A percentile compares a stretch with the other conserved stretches of the same genome.
Evolutionary conservation across 2,113 vertebrate species (phyloP).

Genomic region (Sylvilagus bachmani): DNA sequence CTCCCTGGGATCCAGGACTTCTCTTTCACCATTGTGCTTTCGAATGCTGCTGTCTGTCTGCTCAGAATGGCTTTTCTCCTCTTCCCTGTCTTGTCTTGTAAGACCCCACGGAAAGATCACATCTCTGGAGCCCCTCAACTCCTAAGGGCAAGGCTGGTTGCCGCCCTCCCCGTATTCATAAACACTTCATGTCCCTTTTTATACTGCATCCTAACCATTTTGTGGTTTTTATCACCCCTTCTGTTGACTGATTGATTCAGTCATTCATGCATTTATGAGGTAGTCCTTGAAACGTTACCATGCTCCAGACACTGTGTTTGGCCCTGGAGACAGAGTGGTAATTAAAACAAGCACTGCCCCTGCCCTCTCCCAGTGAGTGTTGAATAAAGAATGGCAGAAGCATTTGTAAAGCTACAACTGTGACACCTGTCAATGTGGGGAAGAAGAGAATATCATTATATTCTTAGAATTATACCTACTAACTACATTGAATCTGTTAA

Average conservation of each 20-base stretch:
- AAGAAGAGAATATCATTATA: no score
- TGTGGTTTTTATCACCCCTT: not conserved
- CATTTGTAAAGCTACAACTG: not conserved
- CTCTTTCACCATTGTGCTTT: not conserved
- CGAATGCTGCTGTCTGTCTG: not conserved
- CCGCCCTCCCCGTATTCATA: conserved; percentile 14
- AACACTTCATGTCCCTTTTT: conserved; percentile 12
- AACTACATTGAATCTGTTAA: no score
- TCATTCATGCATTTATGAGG: not conserved
- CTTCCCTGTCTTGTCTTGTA: not conserved
- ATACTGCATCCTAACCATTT: conserved; percentile 3
- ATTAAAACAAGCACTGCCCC: conserved; percentile 4
- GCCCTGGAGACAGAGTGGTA: not conserved
- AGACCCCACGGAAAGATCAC: not conserved
- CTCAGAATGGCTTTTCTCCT: not conserved
- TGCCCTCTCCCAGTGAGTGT: not conserved
- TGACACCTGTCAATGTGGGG: not conserved
- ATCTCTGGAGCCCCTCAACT: not conserved
- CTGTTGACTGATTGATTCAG: not conserved
- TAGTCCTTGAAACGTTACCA: conserved; percentile 7
- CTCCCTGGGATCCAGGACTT: not conserved
- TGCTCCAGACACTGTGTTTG: not conserved
- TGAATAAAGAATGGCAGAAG: not conserved
- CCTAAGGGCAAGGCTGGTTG: not conserved
- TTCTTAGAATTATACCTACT: no score